phyloP scores from a whole-genome alignment of 2,797 vertebrate genomes.

The Enteromius mattozi region DNA sequence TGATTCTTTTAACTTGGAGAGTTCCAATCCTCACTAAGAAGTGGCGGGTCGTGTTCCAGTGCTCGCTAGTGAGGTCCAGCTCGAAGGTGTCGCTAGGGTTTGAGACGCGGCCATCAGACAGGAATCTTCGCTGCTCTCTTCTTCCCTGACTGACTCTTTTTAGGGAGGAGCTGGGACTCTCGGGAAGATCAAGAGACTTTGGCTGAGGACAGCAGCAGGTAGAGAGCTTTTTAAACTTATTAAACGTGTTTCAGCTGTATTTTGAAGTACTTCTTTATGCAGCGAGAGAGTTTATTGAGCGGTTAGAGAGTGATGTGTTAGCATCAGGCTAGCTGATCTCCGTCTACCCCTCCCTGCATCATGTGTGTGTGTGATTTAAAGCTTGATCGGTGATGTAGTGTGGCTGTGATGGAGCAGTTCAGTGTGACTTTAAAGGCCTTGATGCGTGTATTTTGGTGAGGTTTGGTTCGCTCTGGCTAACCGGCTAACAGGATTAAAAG shows the following conservation, averaged over 20 bases:
- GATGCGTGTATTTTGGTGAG: constrained; percentile 14
- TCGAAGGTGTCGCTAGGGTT: not conserved
- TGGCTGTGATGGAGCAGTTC: not conserved
- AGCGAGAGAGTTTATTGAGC: not conserved
- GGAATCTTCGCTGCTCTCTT: constrained; percentile 10
- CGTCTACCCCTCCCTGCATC: not conserved
- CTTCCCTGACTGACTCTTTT: not conserved
- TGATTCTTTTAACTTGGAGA: not conserved
- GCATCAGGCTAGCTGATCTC: constrained; percentile 24
- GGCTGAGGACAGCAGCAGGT: constrained; percentile 22
- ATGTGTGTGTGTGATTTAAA: constrained; percentile 15
- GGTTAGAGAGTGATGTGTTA: constrained; percentile 2
- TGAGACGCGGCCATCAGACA: not conserved
- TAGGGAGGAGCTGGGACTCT: constrained; percentile 35
- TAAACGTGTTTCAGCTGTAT: not conserved
- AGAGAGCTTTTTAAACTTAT: not conserved
- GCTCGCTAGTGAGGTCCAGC: not conserved
- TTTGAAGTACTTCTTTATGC: not conserved
- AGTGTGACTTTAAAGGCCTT: not conserved
- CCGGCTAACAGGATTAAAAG: constrained; percentile 39
- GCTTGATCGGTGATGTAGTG: not conserved
- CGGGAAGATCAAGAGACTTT: not conserved
- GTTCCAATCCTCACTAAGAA: not conserved
- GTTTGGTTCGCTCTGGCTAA: not conserved
- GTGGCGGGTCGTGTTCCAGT: too few relatives aligned